These are phyloP conservation scores for Macquaria ambigua DNA, from an alignment of 2,113 vertebrate species.

Conservation along the genomic window DNA sequence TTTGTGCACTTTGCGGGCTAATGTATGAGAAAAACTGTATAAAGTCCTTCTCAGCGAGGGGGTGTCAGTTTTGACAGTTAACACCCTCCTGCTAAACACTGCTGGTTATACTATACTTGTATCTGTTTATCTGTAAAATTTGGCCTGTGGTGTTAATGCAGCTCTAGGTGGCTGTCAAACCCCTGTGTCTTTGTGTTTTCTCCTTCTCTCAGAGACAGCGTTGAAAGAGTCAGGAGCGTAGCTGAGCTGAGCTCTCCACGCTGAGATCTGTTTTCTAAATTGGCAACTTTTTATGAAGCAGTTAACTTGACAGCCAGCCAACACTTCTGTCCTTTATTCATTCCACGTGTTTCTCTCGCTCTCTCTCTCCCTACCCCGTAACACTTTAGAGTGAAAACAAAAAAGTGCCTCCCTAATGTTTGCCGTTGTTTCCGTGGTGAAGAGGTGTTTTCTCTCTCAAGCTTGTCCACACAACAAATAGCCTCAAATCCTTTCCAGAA, in stretches of 20 bases:
- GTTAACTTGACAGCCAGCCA: slow-evolving; percentile 66
- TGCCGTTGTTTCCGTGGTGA: slow-evolving; percentile 32
- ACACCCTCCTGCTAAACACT: slow-evolving; percentile 19
- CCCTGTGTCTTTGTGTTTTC: slow-evolving; percentile 24
- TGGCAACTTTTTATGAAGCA: slow-evolving; percentile 68
- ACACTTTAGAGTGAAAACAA: slow-evolving; percentile 3
- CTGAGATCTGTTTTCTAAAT: slow-evolving; percentile 65
- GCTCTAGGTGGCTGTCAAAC: slow-evolving; percentile 51
- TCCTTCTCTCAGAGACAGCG: slow-evolving; percentile 8
- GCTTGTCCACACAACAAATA: slow-evolving; percentile 46
- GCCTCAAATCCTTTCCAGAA: slow-evolving; percentile 24
- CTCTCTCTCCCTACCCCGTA: not conserved
- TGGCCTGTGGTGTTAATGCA: slow-evolving; percentile 25
- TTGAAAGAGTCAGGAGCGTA: slow-evolving; percentile 21
- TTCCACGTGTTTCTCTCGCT: slow-evolving; percentile 33
- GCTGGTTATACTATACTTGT: not conserved
- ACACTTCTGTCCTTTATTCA: slow-evolving; percentile 46
- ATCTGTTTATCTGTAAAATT: slow-evolving; percentile 41
- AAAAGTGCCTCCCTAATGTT: slow-evolving; percentile 24
- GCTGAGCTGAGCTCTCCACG: slow-evolving; percentile 15
- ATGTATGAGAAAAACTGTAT: slow-evolving; percentile 12
- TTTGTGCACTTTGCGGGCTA: slow-evolving; percentile 23
- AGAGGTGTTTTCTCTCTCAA: slow-evolving; percentile 27
- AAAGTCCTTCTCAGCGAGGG: slow-evolving; percentile 20
- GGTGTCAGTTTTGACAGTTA: slow-evolving; percentile 39